Evolutionary conservation across 2,113 vertebrate genomes (phyloP), one percentile per base, ranked within the genome.

Genomic region (Mesembrinibis cayennensis): DNA sequence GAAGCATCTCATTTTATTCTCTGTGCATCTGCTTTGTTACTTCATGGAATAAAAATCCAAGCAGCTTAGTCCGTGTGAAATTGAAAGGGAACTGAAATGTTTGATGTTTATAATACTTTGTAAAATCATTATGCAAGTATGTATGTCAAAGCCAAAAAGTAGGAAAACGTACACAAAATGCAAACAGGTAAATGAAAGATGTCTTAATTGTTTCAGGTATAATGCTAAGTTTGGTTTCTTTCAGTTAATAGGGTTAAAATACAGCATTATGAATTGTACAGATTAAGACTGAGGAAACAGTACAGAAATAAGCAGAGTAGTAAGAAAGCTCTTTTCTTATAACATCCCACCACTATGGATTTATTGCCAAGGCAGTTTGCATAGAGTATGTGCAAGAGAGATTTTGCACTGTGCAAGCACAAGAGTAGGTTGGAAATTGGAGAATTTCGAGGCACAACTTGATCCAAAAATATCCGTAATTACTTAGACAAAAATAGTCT

Each of bases 401-500:
- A 58, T 34, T 66, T 47, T 56, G 38, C 10, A 2, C 49, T 49
- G 13, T 45, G 50, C 13, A 80, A 73, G 38, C 69, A 38, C 20
- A 32, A 7, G 56, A 72, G 15, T 61, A 32, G 16, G 30, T 40
- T 65, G 44, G 81, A 80, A 94, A 85, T 74, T 15, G 19, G 52
- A 71, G 32, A 56, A 38, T 87, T 55, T 83, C 4, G 6, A 88
- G 50, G 44, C 67, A 63, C 67, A 89, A 8, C 40, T 76, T 56
- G 34, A 67, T 89, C 65, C 52, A 66, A 93, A 96, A 94, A 79
- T 87, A 87, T 45, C 87, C 70, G 22, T 76, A 89, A 79, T 79
- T 95, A 63, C 72, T 71, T 52, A 56, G 38, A 56, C 50, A 82
- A 61, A 95, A 94, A 72, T 72, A 91, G 58, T 72, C n/a, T 84